Evolutionary conservation across 2,797 vertebrate species (phyloP).

Genomic region (Sandelia bainsii): DNA sequence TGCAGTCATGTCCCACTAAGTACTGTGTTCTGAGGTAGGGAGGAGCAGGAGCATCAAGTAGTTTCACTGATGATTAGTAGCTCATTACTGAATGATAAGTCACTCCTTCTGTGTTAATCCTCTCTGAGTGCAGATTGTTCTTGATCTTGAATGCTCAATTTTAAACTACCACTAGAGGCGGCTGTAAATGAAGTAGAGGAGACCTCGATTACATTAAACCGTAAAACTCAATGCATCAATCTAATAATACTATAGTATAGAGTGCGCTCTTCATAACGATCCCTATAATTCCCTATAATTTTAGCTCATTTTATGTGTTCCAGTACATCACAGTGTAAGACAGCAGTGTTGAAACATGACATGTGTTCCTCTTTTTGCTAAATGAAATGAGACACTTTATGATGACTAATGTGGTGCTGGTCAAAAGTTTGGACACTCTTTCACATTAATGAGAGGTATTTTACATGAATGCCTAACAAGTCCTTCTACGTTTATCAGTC

Average conservation of each 20-base stretch:
- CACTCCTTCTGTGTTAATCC: neutral
- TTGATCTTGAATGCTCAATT: neutral
- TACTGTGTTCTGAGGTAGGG: no score
- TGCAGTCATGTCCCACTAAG: no score
- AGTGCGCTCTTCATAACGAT: no score
- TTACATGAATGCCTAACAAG: neutral
- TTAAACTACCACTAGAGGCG: neutral
- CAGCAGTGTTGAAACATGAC: neutral
- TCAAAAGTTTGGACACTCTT: neutral
- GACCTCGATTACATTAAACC: no score
- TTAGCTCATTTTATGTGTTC: neutral
- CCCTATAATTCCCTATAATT: neutral
- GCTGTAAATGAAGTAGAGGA: no score
- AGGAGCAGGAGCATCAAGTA: no score
- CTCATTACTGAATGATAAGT: neutral
- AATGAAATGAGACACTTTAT: neutral
- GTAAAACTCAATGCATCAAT: neutral
- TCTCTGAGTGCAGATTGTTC: neutral
- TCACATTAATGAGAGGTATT: neutral
- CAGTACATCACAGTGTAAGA: neutral
- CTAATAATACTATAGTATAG: no score
- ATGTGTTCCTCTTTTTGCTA: conserved; percentile 38
- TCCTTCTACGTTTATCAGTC: neutral
- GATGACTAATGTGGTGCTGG: neutral
- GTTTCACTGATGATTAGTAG: neutral